These are phyloP conservation scores for Pocillopora grandis DNA, from an alignment of 92 coral and sea anemone species.

Conservation along the genomic window DNA sequence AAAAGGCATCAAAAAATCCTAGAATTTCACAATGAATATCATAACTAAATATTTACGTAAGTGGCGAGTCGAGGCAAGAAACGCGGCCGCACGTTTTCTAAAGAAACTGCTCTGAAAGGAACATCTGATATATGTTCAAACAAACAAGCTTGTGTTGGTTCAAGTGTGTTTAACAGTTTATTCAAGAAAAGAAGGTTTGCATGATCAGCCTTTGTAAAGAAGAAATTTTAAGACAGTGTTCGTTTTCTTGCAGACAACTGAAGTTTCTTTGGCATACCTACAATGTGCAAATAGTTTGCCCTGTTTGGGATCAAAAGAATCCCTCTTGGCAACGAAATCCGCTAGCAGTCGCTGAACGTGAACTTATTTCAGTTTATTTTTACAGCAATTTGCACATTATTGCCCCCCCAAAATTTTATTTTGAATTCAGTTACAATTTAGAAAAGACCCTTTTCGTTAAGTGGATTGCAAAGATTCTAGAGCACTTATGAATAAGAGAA, in stretches of 20 bases:
- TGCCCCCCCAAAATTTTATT: too few relatives aligned
- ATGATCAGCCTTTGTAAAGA: neutral
- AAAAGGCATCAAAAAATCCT: neutral
- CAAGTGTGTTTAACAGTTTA: constrained; percentile 23
- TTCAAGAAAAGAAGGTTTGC: neutral
- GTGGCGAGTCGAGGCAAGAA: neutral
- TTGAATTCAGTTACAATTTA: too few relatives aligned
- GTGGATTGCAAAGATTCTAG: too few relatives aligned
- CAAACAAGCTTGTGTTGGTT: constrained; percentile 5
- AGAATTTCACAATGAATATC: neutral
- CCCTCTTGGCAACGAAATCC: too few relatives aligned
- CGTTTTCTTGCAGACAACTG: neutral
- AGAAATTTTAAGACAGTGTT: neutral
- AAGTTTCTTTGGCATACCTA: neutral
- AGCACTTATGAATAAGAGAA: too few relatives aligned
- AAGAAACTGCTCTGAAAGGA: constrained; percentile 12
- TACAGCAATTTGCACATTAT: too few relatives aligned
- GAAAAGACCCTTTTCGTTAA: too few relatives aligned
- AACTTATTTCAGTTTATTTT: too few relatives aligned
- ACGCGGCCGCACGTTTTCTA: neutral
- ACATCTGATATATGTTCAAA: constrained; percentile 35
- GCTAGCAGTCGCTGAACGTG: too few relatives aligned
- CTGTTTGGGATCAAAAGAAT: neutral
- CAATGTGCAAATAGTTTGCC: neutral
- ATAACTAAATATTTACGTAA: constrained; percentile 6